Evolutionary conservation across 2,113 vertebrate species (phyloP).

Genomic region (Coptodon rendalli): DNA sequence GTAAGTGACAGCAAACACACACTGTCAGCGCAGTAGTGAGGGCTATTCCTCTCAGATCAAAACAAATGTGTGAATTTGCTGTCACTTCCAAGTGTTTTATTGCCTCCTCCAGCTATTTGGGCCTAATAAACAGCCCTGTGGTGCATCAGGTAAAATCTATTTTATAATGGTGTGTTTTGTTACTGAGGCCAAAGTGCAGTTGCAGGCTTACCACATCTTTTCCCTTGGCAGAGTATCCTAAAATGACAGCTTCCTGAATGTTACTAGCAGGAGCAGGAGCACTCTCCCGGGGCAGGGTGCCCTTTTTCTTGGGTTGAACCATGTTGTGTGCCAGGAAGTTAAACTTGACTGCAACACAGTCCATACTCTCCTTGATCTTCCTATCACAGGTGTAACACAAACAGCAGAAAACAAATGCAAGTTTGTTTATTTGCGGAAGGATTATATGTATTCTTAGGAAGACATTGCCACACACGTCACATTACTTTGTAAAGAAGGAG

Average conservation of each 20-base stretch:
- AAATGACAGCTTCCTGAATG: slow-evolving; percentile 67
- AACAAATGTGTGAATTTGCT: background rate
- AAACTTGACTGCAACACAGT: slow-evolving; percentile 82
- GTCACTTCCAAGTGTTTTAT: background rate
- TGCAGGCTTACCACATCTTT: slow-evolving; percentile 57
- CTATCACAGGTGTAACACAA: slow-evolving; percentile 50
- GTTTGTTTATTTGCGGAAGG: background rate
- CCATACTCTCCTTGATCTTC: slow-evolving; percentile 88
- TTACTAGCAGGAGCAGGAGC: slow-evolving; percentile 43
- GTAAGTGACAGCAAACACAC: background rate
- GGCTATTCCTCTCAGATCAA: background rate
- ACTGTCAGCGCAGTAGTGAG: background rate
- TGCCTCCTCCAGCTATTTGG: background rate
- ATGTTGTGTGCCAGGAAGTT: slow-evolving; percentile 84
- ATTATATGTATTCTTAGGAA: background rate
- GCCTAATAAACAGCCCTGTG: background rate
- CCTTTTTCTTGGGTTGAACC: slow-evolving; percentile 59
- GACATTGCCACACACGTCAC: background rate
- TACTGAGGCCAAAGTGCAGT: background rate
- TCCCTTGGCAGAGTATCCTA: slow-evolving; percentile 13
- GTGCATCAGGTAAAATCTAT: background rate
- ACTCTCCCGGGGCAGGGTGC: background rate
- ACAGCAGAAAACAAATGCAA: background rate
- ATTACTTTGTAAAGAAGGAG: slow-evolving; percentile 85
- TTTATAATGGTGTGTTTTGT: background rate